These are phyloP conservation scores for Enteromius unitaeniatus DNA, from an alignment of 2,797 vertebrate species.

Conservation along the genomic window DNA sequence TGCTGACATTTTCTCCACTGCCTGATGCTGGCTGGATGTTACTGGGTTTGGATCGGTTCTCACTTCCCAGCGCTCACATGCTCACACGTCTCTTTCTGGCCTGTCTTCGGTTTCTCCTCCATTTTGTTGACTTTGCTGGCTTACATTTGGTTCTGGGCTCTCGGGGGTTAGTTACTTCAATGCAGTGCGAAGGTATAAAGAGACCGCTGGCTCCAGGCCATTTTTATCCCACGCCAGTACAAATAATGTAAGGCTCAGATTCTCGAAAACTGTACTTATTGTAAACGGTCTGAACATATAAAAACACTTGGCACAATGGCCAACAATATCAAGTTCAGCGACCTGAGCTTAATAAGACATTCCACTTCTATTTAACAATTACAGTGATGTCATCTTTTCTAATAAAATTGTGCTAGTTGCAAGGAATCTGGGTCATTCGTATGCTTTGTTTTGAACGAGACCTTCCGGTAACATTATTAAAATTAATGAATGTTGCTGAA, in stretches of 20 bases:
- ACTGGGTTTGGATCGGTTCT: slow-evolving; percentile 25
- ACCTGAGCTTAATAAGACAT: slow-evolving; percentile 16
- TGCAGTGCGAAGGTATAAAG: slow-evolving; percentile 29
- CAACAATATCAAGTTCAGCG: slow-evolving; percentile 45
- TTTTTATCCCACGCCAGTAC: slow-evolving; percentile 45
- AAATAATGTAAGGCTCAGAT: slow-evolving; percentile 54
- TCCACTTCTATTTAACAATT: slow-evolving; percentile 13
- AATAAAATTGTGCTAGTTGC: slow-evolving; percentile 23
- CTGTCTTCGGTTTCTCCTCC: slow-evolving; percentile 39
- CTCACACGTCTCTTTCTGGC: slow-evolving; percentile 34
- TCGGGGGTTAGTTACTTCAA: slow-evolving; percentile 32
- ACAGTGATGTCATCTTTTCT: slow-evolving; percentile 35
- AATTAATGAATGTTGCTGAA: background rate
- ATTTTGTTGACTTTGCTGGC: slow-evolving; percentile 49
- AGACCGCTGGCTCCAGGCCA: slow-evolving; percentile 41
- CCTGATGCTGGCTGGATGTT: slow-evolving; percentile 27
- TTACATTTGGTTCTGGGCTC: slow-evolving; percentile 40
- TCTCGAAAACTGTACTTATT: slow-evolving; percentile 33
- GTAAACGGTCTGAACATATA: slow-evolving; percentile 48
- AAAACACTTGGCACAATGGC: slow-evolving; percentile 37
- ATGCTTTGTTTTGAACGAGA: background rate
- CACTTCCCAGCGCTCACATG: slow-evolving; percentile 22
- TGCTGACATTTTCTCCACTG: slow-evolving; percentile 46
- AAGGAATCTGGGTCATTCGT: background rate
- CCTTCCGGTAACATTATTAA: too few relatives aligned